Conservation (phyloP, 2,888 invertebrate species). For the Sabellastarte sp. region DNA sequence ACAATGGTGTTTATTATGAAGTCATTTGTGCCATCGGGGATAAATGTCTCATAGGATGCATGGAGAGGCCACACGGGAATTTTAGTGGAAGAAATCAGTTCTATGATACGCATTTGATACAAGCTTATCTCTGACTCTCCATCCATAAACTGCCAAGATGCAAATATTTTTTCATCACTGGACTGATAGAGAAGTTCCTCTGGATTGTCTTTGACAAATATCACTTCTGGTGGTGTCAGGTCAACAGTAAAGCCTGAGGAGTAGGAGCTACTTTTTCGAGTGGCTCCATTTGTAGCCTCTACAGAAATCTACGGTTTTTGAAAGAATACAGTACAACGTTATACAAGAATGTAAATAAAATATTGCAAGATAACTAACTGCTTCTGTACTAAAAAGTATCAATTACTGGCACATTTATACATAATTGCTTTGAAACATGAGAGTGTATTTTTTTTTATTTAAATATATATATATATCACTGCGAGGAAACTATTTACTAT, state of each 20-base stretch:
- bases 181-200: neutral
- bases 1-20: neutral
- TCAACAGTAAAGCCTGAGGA: neutral
- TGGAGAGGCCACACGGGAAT: neutral
- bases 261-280: neutral
- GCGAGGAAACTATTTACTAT: too few species aligned
- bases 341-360: too few species aligned
- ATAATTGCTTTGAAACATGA: too few species aligned
- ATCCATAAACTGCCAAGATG: slow-evolving; percentile 3
- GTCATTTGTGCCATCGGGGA: neutral
- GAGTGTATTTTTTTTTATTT: too few species aligned
- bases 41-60: neutral
- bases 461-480: too few species aligned
- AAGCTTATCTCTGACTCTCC: neutral
- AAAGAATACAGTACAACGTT: too few species aligned
- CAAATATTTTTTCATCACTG: neutral
- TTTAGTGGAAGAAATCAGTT: neutral
- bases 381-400: too few species aligned
- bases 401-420: too few species aligned
- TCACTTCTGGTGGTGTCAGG: neutral
- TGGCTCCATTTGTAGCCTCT: too few species aligned
- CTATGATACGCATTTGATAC: neutral
- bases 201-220: neutral
- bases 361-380: too few species aligned
- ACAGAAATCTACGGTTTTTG: too few species aligned